Conservation (phyloP, 2,797 vertebrate species). For the Kryptopterus vitreolus region DNA sequence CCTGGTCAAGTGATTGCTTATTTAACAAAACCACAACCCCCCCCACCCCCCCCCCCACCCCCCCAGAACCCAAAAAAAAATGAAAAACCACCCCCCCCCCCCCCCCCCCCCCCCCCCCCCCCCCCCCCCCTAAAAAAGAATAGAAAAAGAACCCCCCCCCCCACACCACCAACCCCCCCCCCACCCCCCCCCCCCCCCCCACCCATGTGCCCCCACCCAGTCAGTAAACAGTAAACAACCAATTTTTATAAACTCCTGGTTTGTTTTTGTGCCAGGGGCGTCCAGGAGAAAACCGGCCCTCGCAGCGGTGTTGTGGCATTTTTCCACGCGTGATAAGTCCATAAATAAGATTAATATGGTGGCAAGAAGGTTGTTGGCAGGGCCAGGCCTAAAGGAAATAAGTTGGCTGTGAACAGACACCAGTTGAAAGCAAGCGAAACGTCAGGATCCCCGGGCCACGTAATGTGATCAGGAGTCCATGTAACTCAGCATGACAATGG, state of each 20-base stretch:
- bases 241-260: constrained; percentile 83
- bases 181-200: no score
- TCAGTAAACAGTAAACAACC: constrained; percentile 83
- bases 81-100: no score
- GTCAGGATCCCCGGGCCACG: constrained; percentile 91
- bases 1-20: not conserved
- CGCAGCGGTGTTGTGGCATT: constrained; percentile 89
- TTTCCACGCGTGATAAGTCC: constrained; percentile 89
- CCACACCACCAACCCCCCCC: no score
- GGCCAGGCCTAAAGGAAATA: constrained; percentile 89
- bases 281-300: constrained; percentile 36
- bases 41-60: no score
- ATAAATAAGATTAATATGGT: constrained; percentile 99
- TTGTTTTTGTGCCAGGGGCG: constrained; percentile 82
- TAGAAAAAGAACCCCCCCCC: no score
- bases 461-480: constrained; percentile 98
- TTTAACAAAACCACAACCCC: no score
- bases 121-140: no score
- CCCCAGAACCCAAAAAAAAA: no score
- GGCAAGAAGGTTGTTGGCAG: constrained; percentile 97
- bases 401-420: constrained; percentile 87
- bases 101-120: no score
- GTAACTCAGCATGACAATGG: constrained; percentile 97
- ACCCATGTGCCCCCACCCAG: constrained; percentile 73
- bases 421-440: constrained; percentile 97